Percentiles rank a stretch among this genome's conserved stretches.
phyloP scores from a whole-genome alignment of 2,113 vertebrate species.

The Odontophorus gujanensis region DNA sequence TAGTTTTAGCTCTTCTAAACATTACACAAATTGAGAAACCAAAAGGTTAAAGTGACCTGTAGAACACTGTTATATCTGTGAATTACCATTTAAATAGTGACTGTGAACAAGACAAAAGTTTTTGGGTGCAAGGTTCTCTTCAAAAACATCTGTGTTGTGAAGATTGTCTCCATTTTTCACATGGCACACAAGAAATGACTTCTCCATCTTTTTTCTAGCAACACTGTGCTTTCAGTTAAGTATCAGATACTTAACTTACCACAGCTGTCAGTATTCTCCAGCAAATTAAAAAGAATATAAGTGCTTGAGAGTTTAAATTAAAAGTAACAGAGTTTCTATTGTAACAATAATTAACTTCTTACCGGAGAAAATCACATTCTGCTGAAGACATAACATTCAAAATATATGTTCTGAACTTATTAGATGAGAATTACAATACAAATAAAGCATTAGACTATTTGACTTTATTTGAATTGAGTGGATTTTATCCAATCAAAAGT shows the following conservation, averaged over 20 bases:
- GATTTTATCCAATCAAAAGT: background rate
- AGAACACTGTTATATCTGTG: background rate
- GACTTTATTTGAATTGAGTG: background rate
- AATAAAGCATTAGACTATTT: background rate
- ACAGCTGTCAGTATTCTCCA: background rate
- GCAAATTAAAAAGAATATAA: background rate
- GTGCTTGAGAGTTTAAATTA: background rate
- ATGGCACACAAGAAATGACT: background rate
- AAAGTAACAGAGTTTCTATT: background rate
- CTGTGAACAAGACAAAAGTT: background rate
- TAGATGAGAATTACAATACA: background rate
- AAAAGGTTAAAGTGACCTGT: background rate
- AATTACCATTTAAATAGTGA: background rate
- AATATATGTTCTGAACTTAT: background rate
- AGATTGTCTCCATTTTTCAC: background rate
- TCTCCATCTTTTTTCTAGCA: background rate
- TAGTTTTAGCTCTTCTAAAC: background rate
- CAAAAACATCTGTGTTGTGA: background rate
- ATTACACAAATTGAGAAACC: background rate
- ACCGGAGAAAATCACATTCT: background rate
- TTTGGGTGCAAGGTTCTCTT: background rate
- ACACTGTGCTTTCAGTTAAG: background rate
- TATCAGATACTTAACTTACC: background rate
- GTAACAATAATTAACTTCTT: background rate
- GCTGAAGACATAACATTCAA: background rate